Conservation (phyloP, 2,888 invertebrate genomes). For the Xestia c-nigrum region DNA sequence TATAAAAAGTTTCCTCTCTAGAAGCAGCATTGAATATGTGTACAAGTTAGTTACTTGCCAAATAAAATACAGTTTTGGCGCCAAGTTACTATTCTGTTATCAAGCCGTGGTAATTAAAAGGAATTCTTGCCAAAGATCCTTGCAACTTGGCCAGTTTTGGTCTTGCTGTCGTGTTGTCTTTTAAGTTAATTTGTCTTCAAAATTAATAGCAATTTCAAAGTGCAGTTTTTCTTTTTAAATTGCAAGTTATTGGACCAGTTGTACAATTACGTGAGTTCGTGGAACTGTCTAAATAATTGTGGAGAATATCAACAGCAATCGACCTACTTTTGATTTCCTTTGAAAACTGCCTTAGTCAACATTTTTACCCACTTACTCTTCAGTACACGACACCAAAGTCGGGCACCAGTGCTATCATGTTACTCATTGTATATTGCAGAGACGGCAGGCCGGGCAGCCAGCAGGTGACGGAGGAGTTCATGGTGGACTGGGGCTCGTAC, state of each 20-base stretch:
- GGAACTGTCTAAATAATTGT: neutral
- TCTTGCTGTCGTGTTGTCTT: neutral
- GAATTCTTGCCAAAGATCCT: constrained; percentile 59
- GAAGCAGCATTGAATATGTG: neutral
- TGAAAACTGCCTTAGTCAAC: neutral
- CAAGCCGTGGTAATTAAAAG: constrained; percentile 40
- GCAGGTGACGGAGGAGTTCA: constrained; percentile 96
- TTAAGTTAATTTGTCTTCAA: constrained; percentile 7
- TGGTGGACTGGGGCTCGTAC: constrained; percentile 97
- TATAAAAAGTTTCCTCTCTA: neutral
- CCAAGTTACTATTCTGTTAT: constrained; percentile 38
- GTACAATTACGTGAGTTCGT: neutral
- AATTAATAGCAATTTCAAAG: constrained; percentile 10
- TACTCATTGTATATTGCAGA: constrained; percentile 81
- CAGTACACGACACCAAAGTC: neutral
- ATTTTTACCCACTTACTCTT: neutral
- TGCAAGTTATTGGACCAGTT: too few species aligned
- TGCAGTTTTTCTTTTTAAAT: neutral
- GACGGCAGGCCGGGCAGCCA: constrained; percentile 98
- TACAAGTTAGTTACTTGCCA: constrained; percentile 41
- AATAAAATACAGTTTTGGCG: constrained; percentile 58
- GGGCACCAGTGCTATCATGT: neutral
- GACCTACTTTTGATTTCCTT: neutral
- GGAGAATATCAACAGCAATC: neutral
- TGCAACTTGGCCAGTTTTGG: constrained; percentile 15